Percentiles rank a stretch among this genome's conserved stretches.
These are phyloP conservation scores for Watsonalla cultraria DNA, from an alignment of 2,888 invertebrate species.

Conservation along the genomic window DNA sequence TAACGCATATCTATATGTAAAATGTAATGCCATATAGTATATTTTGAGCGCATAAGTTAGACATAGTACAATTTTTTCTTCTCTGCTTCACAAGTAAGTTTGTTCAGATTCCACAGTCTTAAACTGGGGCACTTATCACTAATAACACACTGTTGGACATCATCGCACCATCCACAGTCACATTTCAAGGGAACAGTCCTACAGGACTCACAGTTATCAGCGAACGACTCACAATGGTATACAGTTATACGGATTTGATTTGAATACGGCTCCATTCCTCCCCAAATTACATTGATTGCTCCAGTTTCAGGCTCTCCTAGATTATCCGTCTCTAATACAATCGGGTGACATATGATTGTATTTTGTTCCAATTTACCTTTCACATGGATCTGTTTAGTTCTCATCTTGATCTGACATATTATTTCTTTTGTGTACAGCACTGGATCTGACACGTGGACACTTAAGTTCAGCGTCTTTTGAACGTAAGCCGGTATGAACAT, in stretches of 20 bases:
- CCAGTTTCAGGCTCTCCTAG: slow-evolving; percentile 21
- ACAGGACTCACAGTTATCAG: slow-evolving; percentile 7
- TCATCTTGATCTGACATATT: slow-evolving; percentile 30
- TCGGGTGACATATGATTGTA: slow-evolving; percentile 32
- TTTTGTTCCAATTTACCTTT: slow-evolving; percentile 31
- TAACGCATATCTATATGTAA: no score
- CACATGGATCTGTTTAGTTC: slow-evolving; percentile 23
- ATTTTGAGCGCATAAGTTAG: background rate
- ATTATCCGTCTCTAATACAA: slow-evolving; percentile 14
- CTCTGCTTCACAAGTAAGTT: background rate
- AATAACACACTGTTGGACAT: slow-evolving; percentile 3
- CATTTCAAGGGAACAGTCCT: slow-evolving; percentile 6
- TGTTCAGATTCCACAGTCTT: background rate
- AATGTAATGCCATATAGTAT: no score
- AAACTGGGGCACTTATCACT: slow-evolving; percentile 6
- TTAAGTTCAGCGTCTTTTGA: slow-evolving; percentile 29
- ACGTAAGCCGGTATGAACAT: slow-evolving; percentile 30
- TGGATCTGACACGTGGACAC: slow-evolving; percentile 33
- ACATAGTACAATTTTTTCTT: background rate
- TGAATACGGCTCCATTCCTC: slow-evolving; percentile 33
- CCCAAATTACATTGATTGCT: slow-evolving; percentile 25
- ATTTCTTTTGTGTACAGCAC: slow-evolving; percentile 32
- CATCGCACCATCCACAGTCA: slow-evolving; percentile 12
- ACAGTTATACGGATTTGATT: slow-evolving; percentile 29
- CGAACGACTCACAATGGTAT: slow-evolving; percentile 28